Percentiles rank a stretch among this genome's conserved stretches.
phyloP scores from a whole-genome alignment of 2,888 invertebrate genomes.

The Chalcosyrphus nemorum region DNA sequence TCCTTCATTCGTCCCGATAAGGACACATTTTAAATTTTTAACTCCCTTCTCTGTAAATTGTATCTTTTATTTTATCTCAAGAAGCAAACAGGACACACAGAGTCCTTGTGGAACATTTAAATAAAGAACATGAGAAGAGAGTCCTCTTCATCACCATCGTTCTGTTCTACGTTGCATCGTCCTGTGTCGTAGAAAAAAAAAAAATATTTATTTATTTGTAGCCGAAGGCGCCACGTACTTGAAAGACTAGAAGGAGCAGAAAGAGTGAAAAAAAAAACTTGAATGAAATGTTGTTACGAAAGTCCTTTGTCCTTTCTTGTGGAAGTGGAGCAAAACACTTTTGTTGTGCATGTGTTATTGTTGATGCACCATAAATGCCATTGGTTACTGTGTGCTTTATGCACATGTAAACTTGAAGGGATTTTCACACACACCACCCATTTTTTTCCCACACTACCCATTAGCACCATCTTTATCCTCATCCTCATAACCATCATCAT shows the following conservation, averaged over 20 bases:
- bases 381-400: constrained; percentile 23
- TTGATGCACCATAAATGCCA: constrained; percentile 21
- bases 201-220: too few species aligned
- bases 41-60: neutral
- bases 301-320: constrained; percentile 55
- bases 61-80: neutral
- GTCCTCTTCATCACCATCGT: constrained; percentile 40
- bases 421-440: constrained; percentile 12
- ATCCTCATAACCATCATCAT: constrained; percentile 29
- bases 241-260: constrained; percentile 2
- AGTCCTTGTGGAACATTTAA: constrained; percentile 44
- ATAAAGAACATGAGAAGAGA: constrained; percentile 46
- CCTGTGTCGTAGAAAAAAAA: constrained; percentile 28
- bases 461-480: constrained; percentile 15
- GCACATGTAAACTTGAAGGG: constrained; percentile 2
- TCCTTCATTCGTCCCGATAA: constrained; percentile 37
- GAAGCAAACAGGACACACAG: constrained; percentile 20
- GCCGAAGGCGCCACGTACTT: constrained; percentile 42
- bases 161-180: constrained; percentile 3
- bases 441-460: constrained; percentile 16
- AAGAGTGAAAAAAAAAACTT: neutral
- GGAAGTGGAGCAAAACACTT: constrained; percentile 63
- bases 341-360: constrained; percentile 42
- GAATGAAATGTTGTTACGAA: constrained; percentile 22
- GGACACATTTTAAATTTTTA: constrained; percentile 24